phyloP scores from a whole-genome alignment of 2,797 vertebrate genomes.

The Malurus leucopterus region DNA sequence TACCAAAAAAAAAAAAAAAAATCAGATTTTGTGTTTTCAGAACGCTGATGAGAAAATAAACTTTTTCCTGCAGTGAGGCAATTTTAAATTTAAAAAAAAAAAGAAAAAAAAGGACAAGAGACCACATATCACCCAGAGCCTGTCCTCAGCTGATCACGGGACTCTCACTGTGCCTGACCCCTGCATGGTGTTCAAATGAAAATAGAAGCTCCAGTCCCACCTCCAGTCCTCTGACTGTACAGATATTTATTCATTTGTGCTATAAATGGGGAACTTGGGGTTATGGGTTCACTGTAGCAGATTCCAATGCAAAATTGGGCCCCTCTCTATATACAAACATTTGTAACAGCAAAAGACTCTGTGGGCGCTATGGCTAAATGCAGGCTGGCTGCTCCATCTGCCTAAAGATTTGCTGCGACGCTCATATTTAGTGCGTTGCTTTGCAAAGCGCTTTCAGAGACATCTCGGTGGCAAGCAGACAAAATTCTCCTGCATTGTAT shows the following conservation, averaged over 20 bases:
- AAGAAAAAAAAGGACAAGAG: not conserved
- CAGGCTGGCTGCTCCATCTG: conserved; percentile 19
- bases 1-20: not conserved
- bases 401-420: conserved; percentile 24
- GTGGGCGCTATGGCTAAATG: not conserved
- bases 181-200: conserved; percentile 13
- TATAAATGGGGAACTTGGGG: conserved; percentile 48
- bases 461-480: not conserved
- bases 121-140: not conserved
- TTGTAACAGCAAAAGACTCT: conserved; percentile 49
- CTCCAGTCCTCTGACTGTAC: conserved; percentile 34
- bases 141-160: conserved; percentile 40
- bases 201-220: conserved; percentile 53
- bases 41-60: not conserved
- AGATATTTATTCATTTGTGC: conserved; percentile 50
- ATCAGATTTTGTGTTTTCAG: not conserved
- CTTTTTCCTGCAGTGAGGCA: not conserved
- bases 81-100: not conserved
- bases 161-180: conserved; percentile 33
- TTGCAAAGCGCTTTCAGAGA: not conserved
- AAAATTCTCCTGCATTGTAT: conserved; percentile 1
- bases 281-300: conserved; percentile 48
- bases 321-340: conserved; percentile 36
- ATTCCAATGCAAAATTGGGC: conserved; percentile 29
- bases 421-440: conserved; percentile 16